Base-by-base conservation (phyloP, 2,797 vertebrate genomes). In the Xenops minutus region DNA sequence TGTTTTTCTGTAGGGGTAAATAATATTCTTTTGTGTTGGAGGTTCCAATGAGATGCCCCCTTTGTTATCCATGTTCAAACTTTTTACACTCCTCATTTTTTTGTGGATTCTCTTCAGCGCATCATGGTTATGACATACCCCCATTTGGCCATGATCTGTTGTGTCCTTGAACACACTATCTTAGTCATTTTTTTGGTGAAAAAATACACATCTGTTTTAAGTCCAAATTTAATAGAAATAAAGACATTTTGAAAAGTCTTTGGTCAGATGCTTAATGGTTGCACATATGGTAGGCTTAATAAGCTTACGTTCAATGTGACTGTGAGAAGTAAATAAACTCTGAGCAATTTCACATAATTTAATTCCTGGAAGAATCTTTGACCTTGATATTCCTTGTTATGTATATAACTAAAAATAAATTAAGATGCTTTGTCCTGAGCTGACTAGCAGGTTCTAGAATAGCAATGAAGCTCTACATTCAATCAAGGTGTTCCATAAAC, bases 401-500 rank as follows among this genome's bases (percentile, higher is more conserved):
- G 46, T 55, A 61, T 88, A 82, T 95, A 93, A 94, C 93, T 92
- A 93, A 89, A 96, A 95, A 74, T 66, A 91, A 89, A 92, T 83
- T n/a, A 89, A 86, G 55, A 52, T 86, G 32, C 12, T 95, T 95
- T 86, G 77, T 93, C 83, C 59, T 89, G 92, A 94, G 41, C 90
- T 46, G 13, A 74, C 44, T 79, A 89, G 26, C 4, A 12, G 48
- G 39, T 64, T 93, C 73, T 74, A 46, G 78, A 90, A 94, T 93
- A 86, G 30, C 39, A 76, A 64, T 91, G 48, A 71, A 96, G 49
- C 10, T 77, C 54, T 89, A 75, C 30, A 34, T 59, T 94, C 93
- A 91, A 88, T 75, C 59, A 85, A 84, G 58, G 46, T 95, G 61
- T 88, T 94, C 78, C 72, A 89, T 92, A 95, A 96, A 93, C 37